Conservation (phyloP, 1,140 invertebrate species). For the Apocrypta bakeri region DNA sequence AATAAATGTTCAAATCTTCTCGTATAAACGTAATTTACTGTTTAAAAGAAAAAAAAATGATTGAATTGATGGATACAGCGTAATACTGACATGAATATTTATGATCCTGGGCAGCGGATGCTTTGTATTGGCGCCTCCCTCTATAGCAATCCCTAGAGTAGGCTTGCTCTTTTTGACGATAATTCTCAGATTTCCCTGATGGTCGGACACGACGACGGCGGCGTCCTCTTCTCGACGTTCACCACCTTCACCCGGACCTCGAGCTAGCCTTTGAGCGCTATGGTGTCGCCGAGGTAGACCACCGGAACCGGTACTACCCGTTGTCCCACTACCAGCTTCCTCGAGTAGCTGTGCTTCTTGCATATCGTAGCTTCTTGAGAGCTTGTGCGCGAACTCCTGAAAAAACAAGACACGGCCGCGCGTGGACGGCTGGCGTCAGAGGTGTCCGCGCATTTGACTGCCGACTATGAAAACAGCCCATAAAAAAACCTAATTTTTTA, state of each 20-base stretch:
- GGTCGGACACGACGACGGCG: constrained; percentile 84
- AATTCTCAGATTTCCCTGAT: constrained; percentile 89
- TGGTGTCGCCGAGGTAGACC: constrained; percentile 70
- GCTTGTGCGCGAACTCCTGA: constrained; percentile 88
- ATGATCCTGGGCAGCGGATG: constrained; percentile 96
- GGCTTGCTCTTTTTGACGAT: constrained; percentile 94
- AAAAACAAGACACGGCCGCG: constrained; percentile 50
- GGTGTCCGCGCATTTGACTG: background rate
- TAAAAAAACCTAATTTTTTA: too few species aligned
- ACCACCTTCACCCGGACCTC: constrained; percentile 76
- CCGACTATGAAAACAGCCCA: background rate
- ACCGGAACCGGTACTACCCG: constrained; percentile 73
- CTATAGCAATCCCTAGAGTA: constrained; percentile 95
- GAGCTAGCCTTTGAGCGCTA: constrained; percentile 67
- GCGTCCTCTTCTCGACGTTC: constrained; percentile 78
- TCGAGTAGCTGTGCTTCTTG: constrained; percentile 86
- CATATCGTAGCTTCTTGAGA: constrained; percentile 89
- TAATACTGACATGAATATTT: constrained; percentile 92
- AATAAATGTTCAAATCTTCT: too few species aligned
- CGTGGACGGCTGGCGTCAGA: constrained; percentile 20
- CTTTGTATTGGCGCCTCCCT: constrained; percentile 95
- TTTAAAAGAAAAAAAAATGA: too few species aligned
- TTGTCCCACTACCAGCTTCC: constrained; percentile 79
- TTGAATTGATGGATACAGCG: too few species aligned
- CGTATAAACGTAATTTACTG: too few species aligned